A percentile compares a stretch with the other conserved stretches of the same genome.
These are phyloP conservation scores for Eidolon dupreanum DNA, from an alignment of 2,797 vertebrate genomes.

Conservation along the genomic window DNA sequence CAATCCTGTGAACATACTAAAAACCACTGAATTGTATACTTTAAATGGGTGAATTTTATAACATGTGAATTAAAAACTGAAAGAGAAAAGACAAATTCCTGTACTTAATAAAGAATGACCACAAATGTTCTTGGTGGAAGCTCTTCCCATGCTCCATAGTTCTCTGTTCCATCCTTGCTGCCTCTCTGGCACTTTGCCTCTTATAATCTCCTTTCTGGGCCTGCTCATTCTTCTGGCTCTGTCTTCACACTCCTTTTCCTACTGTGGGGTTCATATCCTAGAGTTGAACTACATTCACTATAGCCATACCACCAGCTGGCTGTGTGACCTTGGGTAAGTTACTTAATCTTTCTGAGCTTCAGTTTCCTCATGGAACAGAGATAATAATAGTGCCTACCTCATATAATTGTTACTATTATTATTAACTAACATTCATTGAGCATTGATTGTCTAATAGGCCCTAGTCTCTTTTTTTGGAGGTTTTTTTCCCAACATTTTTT, in stretches of 20 bases:
- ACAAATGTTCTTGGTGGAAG: not conserved
- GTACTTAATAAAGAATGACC: not conserved
- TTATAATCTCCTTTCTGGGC: not conserved
- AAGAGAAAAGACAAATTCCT: not conserved
- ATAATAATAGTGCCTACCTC: not conserved
- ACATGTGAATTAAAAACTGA: not conserved
- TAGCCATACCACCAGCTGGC: not conserved
- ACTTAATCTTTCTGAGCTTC: not conserved
- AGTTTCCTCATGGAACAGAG: not conserved
- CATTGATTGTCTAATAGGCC: not conserved
- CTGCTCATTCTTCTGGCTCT: not conserved
- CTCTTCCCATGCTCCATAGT: fast-evolving
- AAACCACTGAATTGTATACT: not conserved
- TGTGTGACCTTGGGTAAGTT: not conserved
- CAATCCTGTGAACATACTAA: not conserved
- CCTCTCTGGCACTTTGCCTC: not conserved
- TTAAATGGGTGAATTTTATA: not conserved
- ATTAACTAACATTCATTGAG: not conserved
- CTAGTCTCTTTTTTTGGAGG: not conserved
- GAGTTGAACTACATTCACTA: not conserved
- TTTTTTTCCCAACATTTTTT: not conserved
- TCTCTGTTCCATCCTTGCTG: not conserved
- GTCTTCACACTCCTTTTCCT: not conserved
- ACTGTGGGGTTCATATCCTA: not conserved
- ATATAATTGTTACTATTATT: not conserved